These are phyloP conservation scores for Calliscelio sp. DNA, from an alignment of 2,888 invertebrate genomes.

Conservation along the genomic window DNA sequence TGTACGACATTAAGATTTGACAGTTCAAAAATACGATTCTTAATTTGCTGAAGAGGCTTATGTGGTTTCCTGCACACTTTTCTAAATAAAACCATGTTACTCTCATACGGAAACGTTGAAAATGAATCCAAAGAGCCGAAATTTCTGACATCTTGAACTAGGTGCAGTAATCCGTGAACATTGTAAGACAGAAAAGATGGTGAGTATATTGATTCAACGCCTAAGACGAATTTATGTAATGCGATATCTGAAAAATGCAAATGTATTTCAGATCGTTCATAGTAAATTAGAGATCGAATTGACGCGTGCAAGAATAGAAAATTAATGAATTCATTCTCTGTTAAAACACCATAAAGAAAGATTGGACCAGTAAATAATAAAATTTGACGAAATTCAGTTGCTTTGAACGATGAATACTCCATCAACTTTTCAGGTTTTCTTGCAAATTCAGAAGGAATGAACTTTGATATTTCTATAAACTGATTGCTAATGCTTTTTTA, in stretches of 20 bases:
- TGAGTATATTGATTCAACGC: not conserved
- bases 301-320: constrained; percentile 22
- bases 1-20: too few relatives aligned
- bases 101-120: constrained; percentile 49
- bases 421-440: not conserved
- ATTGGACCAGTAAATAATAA: constrained; percentile 29
- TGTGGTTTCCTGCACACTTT: constrained; percentile 35
- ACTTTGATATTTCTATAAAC: not conserved
- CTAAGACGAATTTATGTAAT: constrained; percentile 11
- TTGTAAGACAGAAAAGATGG: constrained; percentile 25
- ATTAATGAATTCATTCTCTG: not conserved
- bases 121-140: constrained; percentile 39
- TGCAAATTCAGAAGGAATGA: constrained; percentile 23
- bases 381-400: constrained; percentile 43
- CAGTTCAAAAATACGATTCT: constrained; percentile 11
- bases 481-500: not conserved
- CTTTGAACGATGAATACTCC: constrained; percentile 19
- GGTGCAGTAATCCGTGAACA: constrained; percentile 30
- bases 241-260: constrained; percentile 11
- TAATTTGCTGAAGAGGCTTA: constrained; percentile 33
- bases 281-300: too few relatives aligned
- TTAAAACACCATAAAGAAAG: constrained; percentile 1
- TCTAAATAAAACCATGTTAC: constrained; percentile 40
- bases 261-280: constrained; percentile 14
- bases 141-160: constrained; percentile 39